Conservation (phyloP, 2,797 vertebrate species). For the Myotis pilosus region DNA sequence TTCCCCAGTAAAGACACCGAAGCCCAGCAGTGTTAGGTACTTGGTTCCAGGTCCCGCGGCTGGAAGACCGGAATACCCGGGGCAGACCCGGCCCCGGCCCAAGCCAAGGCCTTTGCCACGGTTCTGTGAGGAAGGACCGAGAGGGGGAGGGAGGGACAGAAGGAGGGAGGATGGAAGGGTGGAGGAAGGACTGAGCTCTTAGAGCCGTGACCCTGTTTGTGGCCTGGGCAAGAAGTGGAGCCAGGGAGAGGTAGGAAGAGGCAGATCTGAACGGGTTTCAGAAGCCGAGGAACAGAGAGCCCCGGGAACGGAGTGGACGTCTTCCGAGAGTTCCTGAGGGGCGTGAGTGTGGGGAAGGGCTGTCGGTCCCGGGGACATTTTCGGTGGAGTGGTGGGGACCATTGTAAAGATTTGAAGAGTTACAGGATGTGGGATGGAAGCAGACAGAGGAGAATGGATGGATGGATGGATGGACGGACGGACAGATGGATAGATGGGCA, state of each 20-base stretch:
- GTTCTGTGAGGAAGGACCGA: neutral
- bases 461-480: neutral
- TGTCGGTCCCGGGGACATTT: neutral
- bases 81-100: neutral
- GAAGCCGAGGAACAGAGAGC: neutral
- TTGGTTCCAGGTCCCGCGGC: neutral
- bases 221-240: too few species aligned
- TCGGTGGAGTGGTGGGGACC: neutral
- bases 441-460: too few species aligned
- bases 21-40: neutral
- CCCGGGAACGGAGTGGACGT: neutral
- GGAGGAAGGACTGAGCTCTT: neutral
- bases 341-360: neutral
- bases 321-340: neutral
- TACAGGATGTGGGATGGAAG: neutral
- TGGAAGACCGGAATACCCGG: neutral
- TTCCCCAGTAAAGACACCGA: neutral
- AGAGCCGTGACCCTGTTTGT: neutral
- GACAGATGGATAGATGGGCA: neutral
- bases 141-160: neutral
- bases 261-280: neutral
- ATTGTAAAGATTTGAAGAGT: neutral
- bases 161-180: neutral
- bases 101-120: neutral
- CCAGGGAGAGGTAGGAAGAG: neutral